Conservation (phyloP, 2,888 invertebrate species). For the Apamea epomidion region DNA sequence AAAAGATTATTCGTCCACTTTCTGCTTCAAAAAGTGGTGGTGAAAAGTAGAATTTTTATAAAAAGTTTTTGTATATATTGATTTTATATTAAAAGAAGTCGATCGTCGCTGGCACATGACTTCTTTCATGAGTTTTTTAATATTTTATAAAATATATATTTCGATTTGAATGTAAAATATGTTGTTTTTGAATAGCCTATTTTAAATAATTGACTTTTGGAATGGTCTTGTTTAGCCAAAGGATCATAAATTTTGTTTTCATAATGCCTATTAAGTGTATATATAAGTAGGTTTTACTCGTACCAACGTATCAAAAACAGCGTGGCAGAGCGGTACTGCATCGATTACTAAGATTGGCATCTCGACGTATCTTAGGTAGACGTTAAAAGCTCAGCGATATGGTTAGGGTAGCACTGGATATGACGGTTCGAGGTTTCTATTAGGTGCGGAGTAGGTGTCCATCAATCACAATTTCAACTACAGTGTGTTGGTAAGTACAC, state of each 20-base stretch:
- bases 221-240: slow-evolving; percentile 81
- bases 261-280: slow-evolving; percentile 52
- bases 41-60: slow-evolving; percentile 49
- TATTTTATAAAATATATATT: slow-evolving; percentile 80
- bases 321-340: slow-evolving; percentile 40
- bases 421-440: slow-evolving; percentile 65
- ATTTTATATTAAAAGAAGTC: slow-evolving; percentile 58
- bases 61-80: slow-evolving; percentile 56
- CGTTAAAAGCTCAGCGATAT: slow-evolving; percentile 80
- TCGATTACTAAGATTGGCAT: slow-evolving; percentile 55
- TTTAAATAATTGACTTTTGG: slow-evolving; percentile 85
- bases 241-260: slow-evolving; percentile 56
- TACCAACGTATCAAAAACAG: slow-evolving; percentile 59
- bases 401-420: slow-evolving; percentile 75
- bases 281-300: slow-evolving; percentile 47
- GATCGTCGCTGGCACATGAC: slow-evolving; percentile 47
- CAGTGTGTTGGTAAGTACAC: slow-evolving; percentile 53
- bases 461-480: slow-evolving; percentile 66
- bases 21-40: slow-evolving; percentile 27
- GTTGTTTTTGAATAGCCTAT: slow-evolving; percentile 77
- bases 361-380: slow-evolving; percentile 57
- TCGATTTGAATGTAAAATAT: slow-evolving; percentile 73
- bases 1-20: slow-evolving; percentile 35
- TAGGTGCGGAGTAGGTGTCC: slow-evolving; percentile 61
- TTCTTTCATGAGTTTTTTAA: slow-evolving; percentile 55